Conservation (phyloP, 2,888 invertebrate species). For the Silvanus unidentatus region DNA sequence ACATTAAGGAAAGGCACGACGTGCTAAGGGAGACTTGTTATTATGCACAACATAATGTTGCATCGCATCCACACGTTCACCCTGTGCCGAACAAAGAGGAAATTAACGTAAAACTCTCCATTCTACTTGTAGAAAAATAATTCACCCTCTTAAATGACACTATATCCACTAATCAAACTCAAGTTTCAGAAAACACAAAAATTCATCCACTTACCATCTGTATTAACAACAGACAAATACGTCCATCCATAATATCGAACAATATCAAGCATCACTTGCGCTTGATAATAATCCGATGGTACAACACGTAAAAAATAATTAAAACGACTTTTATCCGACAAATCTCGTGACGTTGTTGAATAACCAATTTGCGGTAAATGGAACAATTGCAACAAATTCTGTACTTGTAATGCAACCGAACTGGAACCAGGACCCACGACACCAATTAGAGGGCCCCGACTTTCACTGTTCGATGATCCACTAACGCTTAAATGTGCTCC, state of each 20-base stretch:
- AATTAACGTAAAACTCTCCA: too few species aligned
- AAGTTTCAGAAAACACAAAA: too few species aligned
- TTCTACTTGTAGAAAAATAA: too few species aligned
- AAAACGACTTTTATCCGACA: slow-evolving; percentile 69
- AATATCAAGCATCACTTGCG: slow-evolving; percentile 65
- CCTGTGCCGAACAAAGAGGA: too few species aligned
- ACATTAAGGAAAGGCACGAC: too few species aligned
- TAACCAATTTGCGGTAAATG: slow-evolving; percentile 66
- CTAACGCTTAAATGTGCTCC: not conserved
- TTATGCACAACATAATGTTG: too few species aligned
- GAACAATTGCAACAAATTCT: slow-evolving; percentile 69
- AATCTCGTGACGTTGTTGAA: slow-evolving; percentile 69
- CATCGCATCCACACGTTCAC: too few species aligned
- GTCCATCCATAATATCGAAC: slow-evolving; percentile 68
- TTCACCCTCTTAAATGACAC: too few species aligned
- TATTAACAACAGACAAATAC: slow-evolving; percentile 70
- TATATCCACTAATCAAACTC: too few species aligned
- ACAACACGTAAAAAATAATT: slow-evolving; percentile 73
- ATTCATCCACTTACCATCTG: slow-evolving; percentile 56
- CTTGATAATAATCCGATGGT: slow-evolving; percentile 72
- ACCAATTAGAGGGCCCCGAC: slow-evolving; percentile 53
- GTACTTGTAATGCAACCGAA: slow-evolving; percentile 63
- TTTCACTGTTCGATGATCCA: not conserved
- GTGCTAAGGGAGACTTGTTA: too few species aligned
- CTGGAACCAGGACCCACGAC: slow-evolving; percentile 72